Percentiles rank a stretch among this genome's conserved stretches.
These are phyloP conservation scores for Betta splendens DNA, from an alignment of 2,797 vertebrate genomes.

Conservation along the genomic window DNA sequence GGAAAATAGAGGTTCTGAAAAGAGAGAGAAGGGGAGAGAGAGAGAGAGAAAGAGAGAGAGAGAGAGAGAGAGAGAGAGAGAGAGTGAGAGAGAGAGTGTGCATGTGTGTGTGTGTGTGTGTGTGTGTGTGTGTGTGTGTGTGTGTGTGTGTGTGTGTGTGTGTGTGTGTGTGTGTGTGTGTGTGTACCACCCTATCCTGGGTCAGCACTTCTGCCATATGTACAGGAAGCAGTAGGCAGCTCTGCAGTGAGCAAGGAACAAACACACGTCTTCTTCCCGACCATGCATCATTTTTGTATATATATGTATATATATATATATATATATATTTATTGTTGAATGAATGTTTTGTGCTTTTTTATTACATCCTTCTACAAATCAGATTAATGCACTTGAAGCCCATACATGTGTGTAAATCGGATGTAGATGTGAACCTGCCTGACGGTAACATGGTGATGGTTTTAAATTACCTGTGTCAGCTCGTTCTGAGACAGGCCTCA, in stretches of 20 bases:
- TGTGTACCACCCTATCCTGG: constrained; percentile 26
- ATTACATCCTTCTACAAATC: background rate
- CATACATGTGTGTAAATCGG: background rate
- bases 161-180: constrained; percentile 18
- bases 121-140: too few species aligned
- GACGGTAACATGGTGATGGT: background rate
- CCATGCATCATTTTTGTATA: constrained; percentile 7
- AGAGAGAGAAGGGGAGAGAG: too few species aligned
- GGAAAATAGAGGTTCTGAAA: constrained; percentile 1
- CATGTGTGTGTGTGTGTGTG: too few species aligned
- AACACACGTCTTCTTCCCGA: constrained; percentile 1
- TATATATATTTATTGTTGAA: too few species aligned
- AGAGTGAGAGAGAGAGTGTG: too few species aligned
- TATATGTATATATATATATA: too few species aligned
- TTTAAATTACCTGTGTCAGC: background rate
- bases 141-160: constrained; percentile 15
- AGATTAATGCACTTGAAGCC: background rate
- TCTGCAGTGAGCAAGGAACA: constrained; percentile 41
- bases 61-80: too few species aligned
- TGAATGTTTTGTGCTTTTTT: too few species aligned
- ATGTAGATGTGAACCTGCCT: background rate
- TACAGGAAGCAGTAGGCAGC: constrained; percentile 38
- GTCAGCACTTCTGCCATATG: constrained; percentile 72
- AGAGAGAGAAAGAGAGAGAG: too few species aligned
- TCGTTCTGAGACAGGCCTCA: background rate